These are phyloP conservation scores for Drosophila kurseongensis DNA, from an alignment of 1,140 invertebrate species.

Conservation along the genomic window DNA sequence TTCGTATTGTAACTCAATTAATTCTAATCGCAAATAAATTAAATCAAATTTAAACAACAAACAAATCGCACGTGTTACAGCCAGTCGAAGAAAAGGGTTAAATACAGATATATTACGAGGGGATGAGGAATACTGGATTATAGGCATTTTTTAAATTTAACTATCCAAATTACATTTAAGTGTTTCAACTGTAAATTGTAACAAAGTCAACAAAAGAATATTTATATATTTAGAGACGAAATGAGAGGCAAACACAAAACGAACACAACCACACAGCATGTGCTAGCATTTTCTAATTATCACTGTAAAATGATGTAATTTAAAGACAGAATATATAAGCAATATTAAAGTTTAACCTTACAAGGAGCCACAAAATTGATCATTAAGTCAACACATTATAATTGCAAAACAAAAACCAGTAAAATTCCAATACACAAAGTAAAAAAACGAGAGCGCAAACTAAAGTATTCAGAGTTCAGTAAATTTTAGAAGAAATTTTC, in stretches of 20 bases:
- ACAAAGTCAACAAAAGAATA: slow-evolving; percentile 47
- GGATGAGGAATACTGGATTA: slow-evolving; percentile 23
- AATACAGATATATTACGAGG: slow-evolving; percentile 22
- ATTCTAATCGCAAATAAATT: slow-evolving; percentile 61
- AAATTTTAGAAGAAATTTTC: slow-evolving; percentile 76
- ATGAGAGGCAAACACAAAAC: slow-evolving; percentile 13
- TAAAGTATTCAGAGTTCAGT: slow-evolving; percentile 65
- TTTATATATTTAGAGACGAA: slow-evolving; percentile 41
- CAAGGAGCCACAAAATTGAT: slow-evolving; percentile 48
- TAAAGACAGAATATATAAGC: slow-evolving; percentile 71
- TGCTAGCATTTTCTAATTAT: slow-evolving; percentile 65
- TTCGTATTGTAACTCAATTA: slow-evolving; percentile 48
- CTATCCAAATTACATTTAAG: slow-evolving; percentile 67
- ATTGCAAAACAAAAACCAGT: slow-evolving; percentile 34
- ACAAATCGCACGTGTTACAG: slow-evolving; percentile 74
- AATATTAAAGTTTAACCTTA: slow-evolving; percentile 77
- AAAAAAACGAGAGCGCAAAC: slow-evolving; percentile 49
- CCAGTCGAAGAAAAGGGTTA: slow-evolving; percentile 39
- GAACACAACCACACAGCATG: slow-evolving; percentile 43
- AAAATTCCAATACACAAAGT: slow-evolving; percentile 59
- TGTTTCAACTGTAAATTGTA: slow-evolving; percentile 80
- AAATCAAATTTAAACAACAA: slow-evolving; percentile 71
- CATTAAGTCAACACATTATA: slow-evolving; percentile 41
- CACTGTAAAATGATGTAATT: slow-evolving; percentile 81
- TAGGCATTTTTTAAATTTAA: slow-evolving; percentile 74